phyloP scores from a whole-genome alignment of 2,113 vertebrate genomes.

The Barbus barbus region DNA sequence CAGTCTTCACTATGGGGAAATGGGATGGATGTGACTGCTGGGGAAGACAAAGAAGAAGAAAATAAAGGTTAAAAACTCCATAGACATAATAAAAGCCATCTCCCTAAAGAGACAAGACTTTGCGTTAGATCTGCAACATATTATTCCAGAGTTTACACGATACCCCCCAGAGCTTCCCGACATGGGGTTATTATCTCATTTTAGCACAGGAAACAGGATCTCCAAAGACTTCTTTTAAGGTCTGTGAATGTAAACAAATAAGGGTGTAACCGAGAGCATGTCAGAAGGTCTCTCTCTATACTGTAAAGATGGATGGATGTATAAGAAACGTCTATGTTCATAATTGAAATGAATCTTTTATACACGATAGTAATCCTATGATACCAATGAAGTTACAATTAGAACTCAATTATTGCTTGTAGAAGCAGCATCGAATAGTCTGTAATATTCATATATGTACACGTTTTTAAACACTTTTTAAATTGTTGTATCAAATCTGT shows the following conservation, averaged over 20 bases:
- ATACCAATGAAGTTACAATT: not conserved
- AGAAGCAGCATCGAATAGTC: not conserved
- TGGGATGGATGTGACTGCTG: not conserved
- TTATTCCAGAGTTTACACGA: slow-evolving; percentile 13
- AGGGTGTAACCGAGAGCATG: slow-evolving; percentile 23
- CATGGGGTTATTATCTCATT: slow-evolving; percentile 17
- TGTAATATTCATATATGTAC: not conserved
- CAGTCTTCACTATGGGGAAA: not conserved
- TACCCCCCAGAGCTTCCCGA: slow-evolving; percentile 22
- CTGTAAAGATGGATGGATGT: not conserved
- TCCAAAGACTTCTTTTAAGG: slow-evolving; percentile 7
- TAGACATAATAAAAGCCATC: not conserved
- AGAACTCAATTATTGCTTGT: not conserved
- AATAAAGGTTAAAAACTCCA: not conserved
- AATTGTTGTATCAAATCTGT: not conserved
- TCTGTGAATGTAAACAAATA: slow-evolving; percentile 15
- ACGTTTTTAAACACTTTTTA: not conserved
- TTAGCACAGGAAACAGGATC: slow-evolving; percentile 25
- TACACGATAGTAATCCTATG: not conserved
- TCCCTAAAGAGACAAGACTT: not conserved
- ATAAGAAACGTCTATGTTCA: not conserved
- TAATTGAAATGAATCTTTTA: no score
- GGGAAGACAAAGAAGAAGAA: not conserved
- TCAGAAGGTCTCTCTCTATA: not conserved
- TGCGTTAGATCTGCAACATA: not conserved